These are phyloP conservation scores for Drosophila eohydei DNA, from an alignment of 2,888 invertebrate species.

Conservation along the genomic window DNA sequence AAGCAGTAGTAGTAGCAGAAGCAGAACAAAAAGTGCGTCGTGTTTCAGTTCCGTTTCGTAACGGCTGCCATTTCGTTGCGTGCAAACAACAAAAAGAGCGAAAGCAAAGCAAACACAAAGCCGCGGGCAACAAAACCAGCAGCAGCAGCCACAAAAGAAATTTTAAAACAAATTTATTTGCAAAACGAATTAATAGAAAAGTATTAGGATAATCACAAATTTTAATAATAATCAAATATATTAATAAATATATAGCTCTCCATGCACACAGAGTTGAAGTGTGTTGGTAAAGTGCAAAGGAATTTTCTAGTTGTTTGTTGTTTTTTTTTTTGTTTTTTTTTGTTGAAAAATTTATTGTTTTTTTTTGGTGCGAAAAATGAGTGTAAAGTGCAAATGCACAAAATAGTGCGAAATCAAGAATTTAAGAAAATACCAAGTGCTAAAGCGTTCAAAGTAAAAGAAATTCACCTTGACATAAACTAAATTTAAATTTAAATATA, in stretches of 20 bases:
- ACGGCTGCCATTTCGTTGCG: conserved; percentile 47
- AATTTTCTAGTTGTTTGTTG: conserved; percentile 5
- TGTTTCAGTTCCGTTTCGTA: conserved; percentile 69
- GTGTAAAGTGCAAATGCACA: conserved; percentile 16
- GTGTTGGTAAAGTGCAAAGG: conserved; percentile 11
- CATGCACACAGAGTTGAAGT: not conserved
- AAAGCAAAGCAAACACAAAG: conserved; percentile 60
- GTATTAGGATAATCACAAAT: not conserved
- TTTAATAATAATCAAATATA: conserved; percentile 4
- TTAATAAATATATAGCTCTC: conserved; percentile 3
- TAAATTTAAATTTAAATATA: conserved; percentile 18
- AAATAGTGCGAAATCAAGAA: not conserved
- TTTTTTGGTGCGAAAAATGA: not conserved
- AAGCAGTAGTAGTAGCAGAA: conserved; percentile 3
- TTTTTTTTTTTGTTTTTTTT: conserved; percentile 12
- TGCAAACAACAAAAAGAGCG: conserved; percentile 53
- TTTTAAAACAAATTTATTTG: conserved; percentile 11
- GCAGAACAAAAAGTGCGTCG: conserved; percentile 37
- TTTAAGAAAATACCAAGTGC: conserved; percentile 22
- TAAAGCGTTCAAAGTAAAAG: conserved; percentile 17
- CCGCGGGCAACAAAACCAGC: conserved; percentile 57
- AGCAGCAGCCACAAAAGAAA: conserved; percentile 37
- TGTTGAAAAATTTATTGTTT: conserved; percentile 2
- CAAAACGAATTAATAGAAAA: conserved; percentile 10
- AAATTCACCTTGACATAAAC: conserved; percentile 26